Evolutionary conservation across 2,113 vertebrate species (phyloP), one percentile per base, ranked within the genome.

Genomic region (Willisornis vidua): DNA sequence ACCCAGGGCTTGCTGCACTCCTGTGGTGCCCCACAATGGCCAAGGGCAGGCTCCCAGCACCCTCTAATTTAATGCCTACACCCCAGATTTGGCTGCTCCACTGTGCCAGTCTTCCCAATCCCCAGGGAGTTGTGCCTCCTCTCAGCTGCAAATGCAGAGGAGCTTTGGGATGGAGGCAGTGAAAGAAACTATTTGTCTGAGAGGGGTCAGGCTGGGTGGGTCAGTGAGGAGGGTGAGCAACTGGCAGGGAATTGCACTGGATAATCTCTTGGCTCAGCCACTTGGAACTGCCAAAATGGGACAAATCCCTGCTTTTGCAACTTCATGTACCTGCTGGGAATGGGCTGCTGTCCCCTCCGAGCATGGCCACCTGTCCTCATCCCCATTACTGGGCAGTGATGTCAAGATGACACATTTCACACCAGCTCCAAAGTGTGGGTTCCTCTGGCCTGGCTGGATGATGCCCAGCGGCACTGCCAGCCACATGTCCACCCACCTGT

Each of bases 21-120:
- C 48, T 82, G 16, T 0, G 0, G 10, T 72, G 39, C 16, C 46
- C 31, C 12, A 8, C 0, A 0, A 14, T 18, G 7, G 3, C 58
- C 29, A 59, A 81, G 9, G 12, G 22, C 28, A 55, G 39, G 35
- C 35, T 89, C 25, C 28, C 0, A 0, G 23, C 15, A 37, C 20
- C 4, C 17, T 20, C 1, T 23, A 16, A 55, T 79, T 88, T 31
- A 54, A 72, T 28, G 11, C 2, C 54, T 58, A 43, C 37, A 35
- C 51, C 22, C 43, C 39, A 54, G 22, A 35, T 46, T 49, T 87
- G 46, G 28, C 58, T 55, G 51, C 14, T 67, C 4, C 39, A 18
- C 39, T 55, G 58, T 19, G 15, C 51, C 11, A 8, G 1, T 7
- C 17, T 49, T 62, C 25, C 29, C 41, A 35, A 33, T 49, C 22